These are phyloP conservation scores for Diogma glabrata DNA, from an alignment of 2,888 invertebrate species.

Conservation along the genomic window DNA sequence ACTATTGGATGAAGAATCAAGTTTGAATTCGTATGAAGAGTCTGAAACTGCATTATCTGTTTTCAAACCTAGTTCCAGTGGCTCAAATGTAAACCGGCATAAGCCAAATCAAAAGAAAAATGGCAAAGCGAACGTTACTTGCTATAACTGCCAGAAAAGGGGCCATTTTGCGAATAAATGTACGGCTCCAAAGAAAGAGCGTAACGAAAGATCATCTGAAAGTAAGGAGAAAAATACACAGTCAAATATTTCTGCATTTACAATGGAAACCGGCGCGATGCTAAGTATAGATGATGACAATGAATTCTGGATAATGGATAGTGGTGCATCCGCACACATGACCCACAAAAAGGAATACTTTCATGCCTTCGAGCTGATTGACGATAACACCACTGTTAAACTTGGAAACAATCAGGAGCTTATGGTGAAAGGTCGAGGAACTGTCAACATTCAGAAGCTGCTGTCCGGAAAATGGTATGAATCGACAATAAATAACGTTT, in stretches of 20 bases:
- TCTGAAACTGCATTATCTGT: no score
- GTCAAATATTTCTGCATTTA: slow-evolving; percentile 3
- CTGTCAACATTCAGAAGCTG: no score
- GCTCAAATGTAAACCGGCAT: no score
- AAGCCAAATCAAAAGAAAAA: no score
- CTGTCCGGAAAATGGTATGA: no score
- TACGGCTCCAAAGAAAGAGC: not conserved
- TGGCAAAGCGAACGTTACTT: no score
- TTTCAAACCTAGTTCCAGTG: no score
- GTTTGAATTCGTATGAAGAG: no score
- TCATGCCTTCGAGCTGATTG: not conserved
- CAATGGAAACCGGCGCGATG: not conserved
- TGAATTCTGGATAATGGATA: not conserved
- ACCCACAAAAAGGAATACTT: not conserved
- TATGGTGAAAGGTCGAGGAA: not conserved
- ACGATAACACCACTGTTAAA: no score
- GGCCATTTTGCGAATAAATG: not conserved
- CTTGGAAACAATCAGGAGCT: not conserved
- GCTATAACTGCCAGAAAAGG: no score
- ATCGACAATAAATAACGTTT: not conserved
- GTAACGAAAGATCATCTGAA: not conserved
- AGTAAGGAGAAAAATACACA: not conserved
- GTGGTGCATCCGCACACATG: not conserved
- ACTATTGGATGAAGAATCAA: no score
- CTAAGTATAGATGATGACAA: not conserved